Percentiles rank a stretch among this genome's conserved stretches.
Conservation (phyloP, 2,797 vertebrate genomes). For the Melanotaenia pygmaea region DNA sequence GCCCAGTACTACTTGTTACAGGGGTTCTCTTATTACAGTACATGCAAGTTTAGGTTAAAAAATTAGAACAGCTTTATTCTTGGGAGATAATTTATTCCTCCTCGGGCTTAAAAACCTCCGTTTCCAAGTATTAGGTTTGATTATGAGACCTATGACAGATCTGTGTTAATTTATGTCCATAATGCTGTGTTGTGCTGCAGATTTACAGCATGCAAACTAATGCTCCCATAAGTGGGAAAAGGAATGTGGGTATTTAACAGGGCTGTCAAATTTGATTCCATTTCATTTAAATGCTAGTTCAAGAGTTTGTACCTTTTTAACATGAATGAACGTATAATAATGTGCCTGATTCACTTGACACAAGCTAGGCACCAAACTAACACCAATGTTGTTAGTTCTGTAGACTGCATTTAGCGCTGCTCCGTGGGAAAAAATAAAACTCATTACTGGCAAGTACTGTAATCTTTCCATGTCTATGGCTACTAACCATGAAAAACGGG, state of each 20-base stretch:
- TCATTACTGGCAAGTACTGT: not conserved
- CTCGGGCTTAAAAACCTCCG: not conserved
- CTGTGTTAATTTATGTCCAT: no score
- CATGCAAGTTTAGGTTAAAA: not conserved
- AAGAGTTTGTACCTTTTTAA: not conserved
- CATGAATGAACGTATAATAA: not conserved
- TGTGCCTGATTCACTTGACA: not conserved
- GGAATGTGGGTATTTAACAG: not conserved
- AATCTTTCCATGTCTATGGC: not conserved
- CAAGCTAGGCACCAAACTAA: not conserved
- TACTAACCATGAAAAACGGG: not conserved
- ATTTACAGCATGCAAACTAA: not conserved
- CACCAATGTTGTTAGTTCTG: not conserved
- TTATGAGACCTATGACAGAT: no score
- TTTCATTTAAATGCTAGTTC: not conserved
- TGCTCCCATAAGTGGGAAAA: no score
- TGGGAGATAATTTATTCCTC: not conserved
- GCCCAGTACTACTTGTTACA: not conserved
- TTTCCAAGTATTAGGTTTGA: no score
- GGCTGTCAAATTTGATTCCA: not conserved
- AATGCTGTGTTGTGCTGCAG: not conserved
- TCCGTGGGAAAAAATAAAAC: not conserved
- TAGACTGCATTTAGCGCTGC: not conserved
- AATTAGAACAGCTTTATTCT: constrained; percentile 4
- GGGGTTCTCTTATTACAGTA: not conserved